Conservation (phyloP, 2,797 vertebrate species). For the Sebastes taczanowskii region DNA sequence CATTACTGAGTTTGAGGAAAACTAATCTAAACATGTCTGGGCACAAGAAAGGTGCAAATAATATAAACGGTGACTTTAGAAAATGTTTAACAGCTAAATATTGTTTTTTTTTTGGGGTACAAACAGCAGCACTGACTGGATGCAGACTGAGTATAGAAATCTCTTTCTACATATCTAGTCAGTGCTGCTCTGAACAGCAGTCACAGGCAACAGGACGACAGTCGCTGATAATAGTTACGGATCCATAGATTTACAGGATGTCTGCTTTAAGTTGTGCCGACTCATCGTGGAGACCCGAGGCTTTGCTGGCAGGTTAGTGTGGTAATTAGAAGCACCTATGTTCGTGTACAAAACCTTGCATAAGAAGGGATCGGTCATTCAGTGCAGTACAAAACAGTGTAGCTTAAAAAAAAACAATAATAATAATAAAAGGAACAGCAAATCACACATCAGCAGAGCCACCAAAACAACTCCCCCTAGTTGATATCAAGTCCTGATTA, state of each 20-base stretch:
- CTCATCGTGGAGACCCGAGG: conserved; percentile 29
- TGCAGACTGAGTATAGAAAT: conserved; percentile 31
- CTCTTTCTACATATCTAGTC: conserved; percentile 23
- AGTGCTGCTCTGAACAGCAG: conserved; percentile 75
- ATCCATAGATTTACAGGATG: conserved; percentile 53
- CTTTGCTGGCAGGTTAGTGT: conserved; percentile 35
- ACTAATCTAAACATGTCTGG: conserved; percentile 4
- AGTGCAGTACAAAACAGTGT: conserved; percentile 76
- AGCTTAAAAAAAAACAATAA: not conserved
- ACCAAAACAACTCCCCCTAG: conserved; percentile 32
- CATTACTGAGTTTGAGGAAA: conserved; percentile 1
- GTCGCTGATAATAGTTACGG: conserved; percentile 47
- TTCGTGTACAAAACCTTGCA: conserved; percentile 62
- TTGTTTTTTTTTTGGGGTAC: conserved; percentile 36
- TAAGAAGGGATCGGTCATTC: conserved; percentile 54
- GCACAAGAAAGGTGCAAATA: conserved; percentile 44
- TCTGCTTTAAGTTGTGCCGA: conserved; percentile 34
- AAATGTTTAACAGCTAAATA: conserved; percentile 46
- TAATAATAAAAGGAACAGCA: conserved; percentile 47
- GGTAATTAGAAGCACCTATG: conserved; percentile 66
- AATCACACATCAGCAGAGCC: conserved; percentile 65
- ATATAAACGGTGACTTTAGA: conserved; percentile 43
- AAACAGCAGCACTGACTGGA: conserved; percentile 55
- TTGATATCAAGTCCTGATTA: conserved; percentile 47
- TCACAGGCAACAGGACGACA: conserved; percentile 73